A percentile compares a stretch with the other conserved stretches of the same genome.
These are phyloP conservation scores for Diadema setosum DNA, from an alignment of 35 echinoderm and acorn worm genomes.

Conservation along the genomic window DNA sequence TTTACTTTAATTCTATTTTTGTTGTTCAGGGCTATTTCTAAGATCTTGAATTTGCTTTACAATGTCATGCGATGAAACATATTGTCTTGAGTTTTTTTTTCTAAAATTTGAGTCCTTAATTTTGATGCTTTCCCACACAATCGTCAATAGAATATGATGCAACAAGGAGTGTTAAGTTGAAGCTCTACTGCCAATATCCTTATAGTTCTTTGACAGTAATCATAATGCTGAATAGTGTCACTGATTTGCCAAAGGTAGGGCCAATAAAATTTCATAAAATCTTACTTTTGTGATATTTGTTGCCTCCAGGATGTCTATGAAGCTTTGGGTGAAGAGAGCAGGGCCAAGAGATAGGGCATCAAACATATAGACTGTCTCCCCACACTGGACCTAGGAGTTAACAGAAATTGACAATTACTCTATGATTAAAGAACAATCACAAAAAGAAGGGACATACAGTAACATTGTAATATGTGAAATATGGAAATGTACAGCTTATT, in stretches of 20 bases:
- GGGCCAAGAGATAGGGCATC: neutral
- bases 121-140: neutral
- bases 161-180: neutral
- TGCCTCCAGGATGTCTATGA: neutral
- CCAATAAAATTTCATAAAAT: neutral
- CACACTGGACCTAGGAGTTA: neutral
- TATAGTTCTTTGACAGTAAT: neutral
- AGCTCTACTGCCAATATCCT: neutral
- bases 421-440: neutral
- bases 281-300: conserved; percentile 1
- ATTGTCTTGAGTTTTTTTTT: too few relatives aligned
- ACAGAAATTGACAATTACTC: neutral
- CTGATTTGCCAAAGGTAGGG: neutral
- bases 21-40: too few relatives aligned
- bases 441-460: neutral
- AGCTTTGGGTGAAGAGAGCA: neutral
- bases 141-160: neutral
- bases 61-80: too few relatives aligned
- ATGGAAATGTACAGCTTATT: neutral
- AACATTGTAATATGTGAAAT: neutral
- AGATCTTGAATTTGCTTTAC: too few relatives aligned
- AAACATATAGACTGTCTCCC: conserved; percentile 19
- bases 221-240: neutral
- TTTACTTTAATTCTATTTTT: too few relatives aligned
- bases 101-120: neutral